Percentiles rank a stretch among this genome's conserved stretches.
Evolutionary conservation across 2,888 invertebrate genomes (phyloP).

Genomic region (Argyresthia albistria): DNA sequence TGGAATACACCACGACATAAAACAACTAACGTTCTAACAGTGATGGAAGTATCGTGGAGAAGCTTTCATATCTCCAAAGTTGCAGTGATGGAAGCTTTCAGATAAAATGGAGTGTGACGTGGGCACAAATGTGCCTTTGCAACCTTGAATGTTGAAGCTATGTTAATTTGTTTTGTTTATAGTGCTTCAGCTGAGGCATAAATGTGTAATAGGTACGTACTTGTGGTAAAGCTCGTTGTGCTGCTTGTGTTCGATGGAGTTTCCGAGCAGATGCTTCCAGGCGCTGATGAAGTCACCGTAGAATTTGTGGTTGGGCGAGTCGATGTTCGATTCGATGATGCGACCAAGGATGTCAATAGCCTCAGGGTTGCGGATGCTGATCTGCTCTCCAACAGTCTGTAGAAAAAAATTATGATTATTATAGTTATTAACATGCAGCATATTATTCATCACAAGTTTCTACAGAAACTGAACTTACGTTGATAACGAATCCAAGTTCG

Average conservation of each 20-base stretch:
- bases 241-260: slow-evolving; percentile 28
- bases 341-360: slow-evolving; percentile 77
- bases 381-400: slow-evolving; percentile 58
- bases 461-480: slow-evolving; percentile 29
- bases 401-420: not conserved
- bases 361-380: slow-evolving; percentile 73
- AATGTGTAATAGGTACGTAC: slow-evolving; percentile 19
- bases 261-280: slow-evolving; percentile 74
- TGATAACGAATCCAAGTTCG: slow-evolving; percentile 65
- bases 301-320: slow-evolving; percentile 71
- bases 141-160: too few relatives aligned
- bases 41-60: too few relatives aligned
- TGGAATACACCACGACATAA: too few relatives aligned
- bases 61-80: too few relatives aligned
- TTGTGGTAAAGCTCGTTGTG: slow-evolving; percentile 20
- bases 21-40: too few relatives aligned
- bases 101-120: too few relatives aligned
- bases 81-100: too few relatives aligned
- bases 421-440: not conserved
- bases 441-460: not conserved
- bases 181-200: too few relatives aligned
- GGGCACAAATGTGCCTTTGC: too few relatives aligned
- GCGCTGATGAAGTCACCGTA: slow-evolving; percentile 72
- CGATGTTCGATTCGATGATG: slow-evolving; percentile 75
- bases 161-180: too few relatives aligned